phyloP scores from a whole-genome alignment of 1,140 invertebrate species.

The Scaptomyza montana region DNA sequence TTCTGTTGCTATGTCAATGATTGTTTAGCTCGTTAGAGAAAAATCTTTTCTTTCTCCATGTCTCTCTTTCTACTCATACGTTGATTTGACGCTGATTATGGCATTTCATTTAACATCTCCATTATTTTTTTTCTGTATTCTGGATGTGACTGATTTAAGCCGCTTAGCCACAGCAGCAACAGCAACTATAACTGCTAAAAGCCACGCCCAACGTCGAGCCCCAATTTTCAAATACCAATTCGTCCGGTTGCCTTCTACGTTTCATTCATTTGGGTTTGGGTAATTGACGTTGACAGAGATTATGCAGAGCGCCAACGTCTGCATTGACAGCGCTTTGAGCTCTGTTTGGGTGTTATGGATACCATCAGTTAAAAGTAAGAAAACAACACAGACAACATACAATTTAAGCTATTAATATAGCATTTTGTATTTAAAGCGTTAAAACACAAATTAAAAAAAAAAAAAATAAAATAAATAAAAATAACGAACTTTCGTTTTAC shows the following conservation, averaged over 20 bases:
- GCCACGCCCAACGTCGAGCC: neutral
- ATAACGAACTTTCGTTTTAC: too few species aligned
- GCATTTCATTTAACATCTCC: conserved; percentile 1
- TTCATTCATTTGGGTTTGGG: conserved; percentile 56
- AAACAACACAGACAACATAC: neutral
- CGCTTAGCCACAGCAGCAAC: conserved; percentile 52
- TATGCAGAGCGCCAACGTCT: conserved; percentile 52
- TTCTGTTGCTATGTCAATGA: too few species aligned
- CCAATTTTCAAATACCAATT: conserved; percentile 46
- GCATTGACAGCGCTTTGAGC: neutral
- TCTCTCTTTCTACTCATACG: conserved; percentile 24
- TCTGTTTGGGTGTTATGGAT: conserved; percentile 19
- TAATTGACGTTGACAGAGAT: conserved; percentile 77
- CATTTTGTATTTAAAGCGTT: too few species aligned
- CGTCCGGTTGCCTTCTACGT: conserved; percentile 38
- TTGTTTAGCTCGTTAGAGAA: too few species aligned
- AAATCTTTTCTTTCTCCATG: neutral
- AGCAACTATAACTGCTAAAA: conserved; percentile 5
- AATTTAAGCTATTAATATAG: neutral
- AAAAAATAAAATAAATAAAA: too few species aligned
- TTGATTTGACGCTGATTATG: conserved; percentile 41
- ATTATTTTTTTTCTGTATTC: conserved; percentile 20
- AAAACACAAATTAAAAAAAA: too few species aligned
- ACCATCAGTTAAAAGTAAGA: neutral
- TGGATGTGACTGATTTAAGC: conserved; percentile 73